A percentile compares a stretch with the other conserved stretches of the same genome.
These are phyloP conservation scores for Odocoileus hemionus DNA, from an alignment of 2,113 vertebrate genomes.

Conservation along the genomic window DNA sequence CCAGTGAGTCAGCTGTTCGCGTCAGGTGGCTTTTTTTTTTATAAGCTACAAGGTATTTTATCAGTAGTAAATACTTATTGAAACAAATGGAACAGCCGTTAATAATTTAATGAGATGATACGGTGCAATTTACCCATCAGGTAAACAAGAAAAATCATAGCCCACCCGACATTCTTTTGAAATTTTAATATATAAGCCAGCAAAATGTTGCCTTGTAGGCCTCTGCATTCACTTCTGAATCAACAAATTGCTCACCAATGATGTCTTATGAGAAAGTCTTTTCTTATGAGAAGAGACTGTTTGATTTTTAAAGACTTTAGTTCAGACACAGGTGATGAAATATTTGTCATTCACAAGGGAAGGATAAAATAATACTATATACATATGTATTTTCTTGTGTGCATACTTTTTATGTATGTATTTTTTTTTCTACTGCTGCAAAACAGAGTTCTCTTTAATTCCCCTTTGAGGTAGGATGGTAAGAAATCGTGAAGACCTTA, in stretches of 20 bases:
- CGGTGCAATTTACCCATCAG: conserved; percentile 12
- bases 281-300: background rate
- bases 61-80: background rate
- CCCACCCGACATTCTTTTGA: background rate
- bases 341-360: background rate
- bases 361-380: background rate
- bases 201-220: background rate
- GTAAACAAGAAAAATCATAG: conserved; percentile 12
- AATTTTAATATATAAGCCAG: conserved; percentile 11
- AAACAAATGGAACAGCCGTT: conserved; percentile 36
- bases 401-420: background rate
- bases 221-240: conserved; percentile 30
- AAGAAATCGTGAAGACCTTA: conserved; percentile 41
- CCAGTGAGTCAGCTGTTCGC: background rate
- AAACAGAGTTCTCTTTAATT: conserved; percentile 31
- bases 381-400: background rate
- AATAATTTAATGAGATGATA: conserved; percentile 22
- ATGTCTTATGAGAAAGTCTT: background rate
- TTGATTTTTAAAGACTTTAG: background rate
- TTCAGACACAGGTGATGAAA: background rate
- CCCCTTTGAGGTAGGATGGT: conserved; percentile 25
- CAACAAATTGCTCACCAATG: background rate
- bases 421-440: conserved; percentile 28
- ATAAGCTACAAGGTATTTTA: background rate
- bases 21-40: background rate